Percentiles rank a stretch among this genome's conserved stretches.
These are phyloP conservation scores for Blennius ocellaris DNA, from an alignment of 2,113 vertebrate species.

Conservation along the genomic window DNA sequence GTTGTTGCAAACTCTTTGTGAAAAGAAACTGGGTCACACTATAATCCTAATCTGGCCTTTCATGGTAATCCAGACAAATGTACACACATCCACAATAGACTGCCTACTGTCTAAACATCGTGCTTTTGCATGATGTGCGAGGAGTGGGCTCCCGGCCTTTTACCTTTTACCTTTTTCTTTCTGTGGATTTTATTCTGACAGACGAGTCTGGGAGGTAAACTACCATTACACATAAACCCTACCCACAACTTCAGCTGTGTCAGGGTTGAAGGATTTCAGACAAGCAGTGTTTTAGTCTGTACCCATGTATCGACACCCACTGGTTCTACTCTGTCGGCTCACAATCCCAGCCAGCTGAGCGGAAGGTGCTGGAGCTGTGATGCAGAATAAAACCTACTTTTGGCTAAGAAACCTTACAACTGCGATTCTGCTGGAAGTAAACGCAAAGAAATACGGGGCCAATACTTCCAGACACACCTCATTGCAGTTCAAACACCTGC, in stretches of 20 bases:
- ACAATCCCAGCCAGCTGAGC: slow-evolving; percentile 25
- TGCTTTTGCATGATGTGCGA: not conserved
- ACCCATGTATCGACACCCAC: slow-evolving; percentile 27
- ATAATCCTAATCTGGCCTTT: slow-evolving; percentile 75
- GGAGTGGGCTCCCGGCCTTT: slow-evolving; percentile 21
- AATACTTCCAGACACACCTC: slow-evolving; percentile 62
- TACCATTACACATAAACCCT: slow-evolving; percentile 1
- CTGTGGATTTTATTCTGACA: slow-evolving; percentile 22
- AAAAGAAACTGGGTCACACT: slow-evolving; percentile 71
- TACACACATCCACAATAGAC: slow-evolving; percentile 37
- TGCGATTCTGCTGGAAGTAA: slow-evolving; percentile 42
- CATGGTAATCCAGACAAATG: slow-evolving; percentile 66
- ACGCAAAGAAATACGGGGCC: slow-evolving; percentile 57
- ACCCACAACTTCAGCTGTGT: not conserved
- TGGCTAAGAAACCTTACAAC: slow-evolving; percentile 42
- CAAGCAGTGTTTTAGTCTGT: slow-evolving; percentile 23
- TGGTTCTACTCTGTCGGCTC: slow-evolving; percentile 15
- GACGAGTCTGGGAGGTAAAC: slow-evolving; percentile 13
- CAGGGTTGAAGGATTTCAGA: slow-evolving; percentile 42
- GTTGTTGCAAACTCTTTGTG: slow-evolving; percentile 48
- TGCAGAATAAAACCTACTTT: slow-evolving; percentile 52
- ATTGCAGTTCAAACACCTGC: slow-evolving; percentile 67
- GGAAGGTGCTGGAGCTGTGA: slow-evolving; percentile 8
- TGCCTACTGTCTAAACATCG: slow-evolving; percentile 25
- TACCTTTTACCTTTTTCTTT: slow-evolving; percentile 16